Base-by-base conservation (phyloP, 2,797 vertebrate species). In the Melanotaenia pygmaea region DNA sequence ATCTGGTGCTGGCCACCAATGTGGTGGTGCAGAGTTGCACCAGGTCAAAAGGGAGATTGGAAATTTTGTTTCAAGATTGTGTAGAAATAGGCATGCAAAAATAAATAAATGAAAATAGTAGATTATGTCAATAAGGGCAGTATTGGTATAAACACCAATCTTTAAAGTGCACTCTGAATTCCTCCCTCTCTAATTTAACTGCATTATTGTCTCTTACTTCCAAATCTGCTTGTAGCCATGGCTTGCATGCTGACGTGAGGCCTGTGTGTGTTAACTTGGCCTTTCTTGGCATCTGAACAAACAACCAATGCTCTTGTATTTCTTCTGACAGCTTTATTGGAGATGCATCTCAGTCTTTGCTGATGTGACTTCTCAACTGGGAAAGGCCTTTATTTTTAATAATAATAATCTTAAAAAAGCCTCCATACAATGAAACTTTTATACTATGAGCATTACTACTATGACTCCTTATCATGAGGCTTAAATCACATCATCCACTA, bases 201-300 rank as follows among this genome's bases (percentile, higher is more conserved):
- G 38, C 28, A 47, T 16, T 14, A 12, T 12, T 3, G 3, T 40
- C 5, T 40, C 2, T 14, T 37, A 30, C 10, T 56, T 56, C 28
- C 20, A 32, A 12, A n/a, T 57, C 38, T 67, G 20, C 22, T 8
- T 3, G 13, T 26, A 24, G 40, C 24, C 14, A 9, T n/a, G 10
- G 59, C 63, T 18, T 61, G 22, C 38, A 56, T 51, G 22, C 26
- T 43, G 43, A 65, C 35, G 35, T 57, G 64, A 66, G 37, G 67
- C 70, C 59, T 30, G 60, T 16, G 28, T 61, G 53, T 58, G 10
- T 28, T 9, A 40, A 63, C 20, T 9, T n/a, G 14, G 40, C 20
- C 5, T 60, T 64, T 64, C 38, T 1, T 11, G 5, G 34, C 30
- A 14, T 74, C 26, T 34, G 20, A 59, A 28, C 64, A 28, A 34